A percentile compares a stretch with the other conserved stretches of the same genome.
phyloP scores from a whole-genome alignment of 2,888 invertebrate genomes.

The Lasioglossum figueresi region DNA sequence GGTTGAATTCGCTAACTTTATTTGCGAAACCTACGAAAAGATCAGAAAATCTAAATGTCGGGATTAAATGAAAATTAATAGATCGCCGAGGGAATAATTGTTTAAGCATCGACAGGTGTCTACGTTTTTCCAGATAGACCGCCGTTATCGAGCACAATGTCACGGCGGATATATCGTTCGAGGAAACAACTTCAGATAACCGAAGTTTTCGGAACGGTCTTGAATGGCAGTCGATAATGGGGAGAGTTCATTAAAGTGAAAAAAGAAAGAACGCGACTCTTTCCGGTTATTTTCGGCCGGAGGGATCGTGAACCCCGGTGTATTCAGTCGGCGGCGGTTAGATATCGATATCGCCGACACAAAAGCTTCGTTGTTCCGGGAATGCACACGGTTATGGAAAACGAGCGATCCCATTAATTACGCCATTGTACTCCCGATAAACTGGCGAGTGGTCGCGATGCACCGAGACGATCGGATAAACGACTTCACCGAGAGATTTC shows the following conservation, averaged over 20 bases:
- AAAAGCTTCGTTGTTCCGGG: conserved; percentile 58
- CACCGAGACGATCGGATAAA: conserved; percentile 28
- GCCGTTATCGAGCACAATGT: neutral
- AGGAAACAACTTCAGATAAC: neutral
- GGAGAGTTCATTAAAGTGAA: conserved; percentile 9
- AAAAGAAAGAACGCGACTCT: conserved; percentile 24
- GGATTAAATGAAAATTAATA: neutral
- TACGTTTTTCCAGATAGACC: neutral
- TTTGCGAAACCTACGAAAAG: no score
- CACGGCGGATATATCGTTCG: neutral
- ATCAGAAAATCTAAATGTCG: neutral
- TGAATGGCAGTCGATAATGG: conserved; percentile 15
- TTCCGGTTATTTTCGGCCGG: conserved; percentile 53
- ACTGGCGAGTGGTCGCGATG: conserved; percentile 19
- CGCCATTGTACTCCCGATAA: conserved; percentile 59
- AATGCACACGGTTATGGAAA: conserved; percentile 57
- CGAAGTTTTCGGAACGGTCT: neutral
- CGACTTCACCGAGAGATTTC: neutral
- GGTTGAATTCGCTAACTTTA: neutral
- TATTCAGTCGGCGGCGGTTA: conserved; percentile 37
- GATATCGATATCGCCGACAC: conserved; percentile 59
- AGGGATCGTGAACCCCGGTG: conserved; percentile 48
- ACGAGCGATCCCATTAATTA: conserved; percentile 64
- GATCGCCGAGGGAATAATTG: neutral
- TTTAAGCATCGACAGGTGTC: neutral